Conservation (phyloP, 2,113 vertebrate species). For the Boleophthalmus pectinirostris region DNA sequence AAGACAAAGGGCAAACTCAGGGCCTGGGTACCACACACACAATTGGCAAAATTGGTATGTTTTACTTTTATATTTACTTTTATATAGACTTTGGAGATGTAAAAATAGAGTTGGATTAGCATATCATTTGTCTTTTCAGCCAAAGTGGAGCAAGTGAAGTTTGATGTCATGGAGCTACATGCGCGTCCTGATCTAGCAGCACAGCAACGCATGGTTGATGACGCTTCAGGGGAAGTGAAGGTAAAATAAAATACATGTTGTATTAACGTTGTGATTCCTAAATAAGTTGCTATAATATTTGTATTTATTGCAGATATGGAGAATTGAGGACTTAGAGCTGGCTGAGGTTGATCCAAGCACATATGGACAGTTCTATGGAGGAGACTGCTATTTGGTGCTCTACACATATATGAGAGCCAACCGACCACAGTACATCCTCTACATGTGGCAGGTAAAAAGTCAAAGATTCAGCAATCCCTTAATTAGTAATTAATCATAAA, state of each 20-base stretch:
- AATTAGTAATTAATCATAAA: neutral
- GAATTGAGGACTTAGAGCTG: slow-evolving; percentile 85
- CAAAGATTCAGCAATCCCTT: neutral
- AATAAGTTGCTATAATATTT: neutral
- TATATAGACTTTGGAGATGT: too few species aligned
- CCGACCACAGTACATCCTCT: slow-evolving; percentile 82
- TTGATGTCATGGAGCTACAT: slow-evolving; percentile 85
- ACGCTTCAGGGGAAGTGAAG: slow-evolving; percentile 83
- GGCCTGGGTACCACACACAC: slow-evolving; percentile 80
- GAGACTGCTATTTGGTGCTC: slow-evolving; percentile 88
- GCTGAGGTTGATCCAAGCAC: slow-evolving; percentile 79
- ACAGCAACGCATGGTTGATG: slow-evolving; percentile 88
- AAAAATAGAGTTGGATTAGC: neutral
- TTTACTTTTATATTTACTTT: slow-evolving; percentile 4
- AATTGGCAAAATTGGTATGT: slow-evolving; percentile 83
- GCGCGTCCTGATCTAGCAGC: slow-evolving; percentile 86
- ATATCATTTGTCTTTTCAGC: slow-evolving; percentile 62
- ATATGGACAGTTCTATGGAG: slow-evolving; percentile 88
- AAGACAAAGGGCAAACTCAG: slow-evolving; percentile 75
- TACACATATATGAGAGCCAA: slow-evolving; percentile 83
- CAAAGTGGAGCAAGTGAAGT: slow-evolving; percentile 87
- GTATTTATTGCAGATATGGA: slow-evolving; percentile 79
- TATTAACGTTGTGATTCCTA: neutral
- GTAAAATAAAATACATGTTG: slow-evolving; percentile 48
- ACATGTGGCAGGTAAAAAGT: slow-evolving; percentile 88